A percentile compares a stretch with the other conserved stretches of the same genome.
These are phyloP conservation scores for Clamator glandarius DNA, from an alignment of 2,797 vertebrate species.

Conservation along the genomic window DNA sequence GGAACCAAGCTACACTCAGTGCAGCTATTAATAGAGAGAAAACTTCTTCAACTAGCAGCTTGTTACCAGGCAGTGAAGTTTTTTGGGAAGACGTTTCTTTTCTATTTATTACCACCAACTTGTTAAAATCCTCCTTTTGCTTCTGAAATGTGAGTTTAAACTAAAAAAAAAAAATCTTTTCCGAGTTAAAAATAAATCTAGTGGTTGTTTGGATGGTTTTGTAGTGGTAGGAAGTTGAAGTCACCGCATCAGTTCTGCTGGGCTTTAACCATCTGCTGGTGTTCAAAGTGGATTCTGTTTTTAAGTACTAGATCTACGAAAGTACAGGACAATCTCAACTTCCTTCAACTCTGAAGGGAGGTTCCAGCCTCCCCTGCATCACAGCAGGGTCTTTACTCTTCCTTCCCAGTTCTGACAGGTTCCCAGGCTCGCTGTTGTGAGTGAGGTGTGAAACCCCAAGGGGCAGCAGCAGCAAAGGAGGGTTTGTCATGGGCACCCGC, in stretches of 20 bases:
- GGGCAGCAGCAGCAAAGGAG: neutral
- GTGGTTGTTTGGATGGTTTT: slow-evolving; percentile 9
- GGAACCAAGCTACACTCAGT: neutral
- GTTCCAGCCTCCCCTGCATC: neutral
- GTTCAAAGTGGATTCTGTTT: neutral
- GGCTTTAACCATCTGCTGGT: neutral
- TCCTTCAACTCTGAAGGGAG: neutral
- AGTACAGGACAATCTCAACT: accelerated
- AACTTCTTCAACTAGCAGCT: neutral
- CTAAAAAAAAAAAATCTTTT: neutral
- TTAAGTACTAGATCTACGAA: neutral
- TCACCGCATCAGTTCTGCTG: neutral
- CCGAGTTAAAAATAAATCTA: slow-evolving; percentile 36
- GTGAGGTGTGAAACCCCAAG: neutral
- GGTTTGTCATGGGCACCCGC: neutral
- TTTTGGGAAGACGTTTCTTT: neutral
- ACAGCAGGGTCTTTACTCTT: neutral
- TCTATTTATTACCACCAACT: neutral
- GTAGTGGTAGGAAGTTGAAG: slow-evolving; percentile 21
- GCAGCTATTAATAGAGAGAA: slow-evolving; percentile 12
- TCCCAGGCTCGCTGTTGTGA: neutral
- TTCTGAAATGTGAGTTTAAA: neutral
- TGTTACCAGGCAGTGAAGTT: neutral
- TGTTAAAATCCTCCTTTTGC: neutral
- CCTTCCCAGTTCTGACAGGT: neutral